Evolutionary conservation across 2,113 vertebrate species (phyloP).

Genomic region (Barnardius zonarius): DNA sequence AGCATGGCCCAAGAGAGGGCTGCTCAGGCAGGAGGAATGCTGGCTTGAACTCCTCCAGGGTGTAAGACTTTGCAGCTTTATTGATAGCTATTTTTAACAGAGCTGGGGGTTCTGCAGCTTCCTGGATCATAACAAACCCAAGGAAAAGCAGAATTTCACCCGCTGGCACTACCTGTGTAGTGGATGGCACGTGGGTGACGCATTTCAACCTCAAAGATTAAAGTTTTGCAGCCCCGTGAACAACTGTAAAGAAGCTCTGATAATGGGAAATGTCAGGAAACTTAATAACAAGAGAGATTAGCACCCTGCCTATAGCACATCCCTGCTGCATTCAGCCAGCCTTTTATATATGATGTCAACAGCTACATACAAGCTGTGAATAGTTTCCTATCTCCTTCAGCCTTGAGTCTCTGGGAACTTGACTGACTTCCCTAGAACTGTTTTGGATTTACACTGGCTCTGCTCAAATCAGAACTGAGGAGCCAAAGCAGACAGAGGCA

Average conservation of each 20-base stretch:
- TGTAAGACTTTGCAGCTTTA: neutral
- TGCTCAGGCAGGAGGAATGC: neutral
- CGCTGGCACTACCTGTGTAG: neutral
- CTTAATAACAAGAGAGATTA: neutral
- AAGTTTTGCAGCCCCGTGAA: neutral
- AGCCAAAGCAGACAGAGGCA: neutral
- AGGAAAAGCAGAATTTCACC: neutral
- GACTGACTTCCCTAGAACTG: neutral
- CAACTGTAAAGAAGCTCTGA: neutral
- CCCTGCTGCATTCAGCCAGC: neutral
- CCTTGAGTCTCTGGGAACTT: neutral
- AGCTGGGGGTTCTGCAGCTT: neutral
- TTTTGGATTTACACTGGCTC: neutral
- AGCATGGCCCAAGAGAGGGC: neutral
- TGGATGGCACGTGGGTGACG: neutral
- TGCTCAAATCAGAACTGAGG: neutral
- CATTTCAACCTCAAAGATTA: neutral
- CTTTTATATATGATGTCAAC: neutral
- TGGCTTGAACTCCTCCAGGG: neutral
- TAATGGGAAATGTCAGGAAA: neutral
- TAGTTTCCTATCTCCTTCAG: neutral
- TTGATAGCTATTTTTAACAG: neutral
- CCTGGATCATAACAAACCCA: neutral
- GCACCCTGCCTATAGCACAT: neutral
- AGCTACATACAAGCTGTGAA: conserved; percentile 13